These are phyloP conservation scores for Panthera leo DNA, from an alignment of 2,113 vertebrate genomes.

Conservation along the genomic window DNA sequence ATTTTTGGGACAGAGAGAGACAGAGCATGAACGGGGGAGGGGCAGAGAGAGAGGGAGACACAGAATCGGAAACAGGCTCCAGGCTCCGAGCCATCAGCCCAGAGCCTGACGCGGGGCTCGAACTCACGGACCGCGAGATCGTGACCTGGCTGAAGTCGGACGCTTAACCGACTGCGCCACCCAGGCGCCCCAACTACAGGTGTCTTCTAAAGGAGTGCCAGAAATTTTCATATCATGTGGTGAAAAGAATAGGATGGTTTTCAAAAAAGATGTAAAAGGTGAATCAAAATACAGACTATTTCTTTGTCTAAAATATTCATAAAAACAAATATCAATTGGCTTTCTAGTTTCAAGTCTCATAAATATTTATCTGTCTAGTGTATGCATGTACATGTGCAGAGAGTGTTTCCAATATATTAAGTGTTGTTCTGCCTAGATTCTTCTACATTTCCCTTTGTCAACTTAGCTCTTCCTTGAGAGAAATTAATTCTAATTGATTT, in stretches of 20 bases:
- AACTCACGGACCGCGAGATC: too few relatives aligned
- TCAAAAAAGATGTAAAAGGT: neutral
- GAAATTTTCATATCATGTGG: neutral
- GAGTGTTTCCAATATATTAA: neutral
- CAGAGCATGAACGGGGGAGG: too few relatives aligned
- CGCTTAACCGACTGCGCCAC: too few relatives aligned
- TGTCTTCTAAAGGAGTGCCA: neutral
- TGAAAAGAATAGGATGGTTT: neutral
- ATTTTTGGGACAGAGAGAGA: too few relatives aligned
- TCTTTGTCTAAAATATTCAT: slow-evolving; percentile 26
- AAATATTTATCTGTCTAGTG: neutral
- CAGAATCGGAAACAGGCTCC: too few relatives aligned
- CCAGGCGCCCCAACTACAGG: too few relatives aligned
- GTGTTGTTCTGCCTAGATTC: slow-evolving; percentile 28
- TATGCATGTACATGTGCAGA: neutral
- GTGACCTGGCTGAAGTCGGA: too few relatives aligned
- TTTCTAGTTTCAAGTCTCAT: neutral
- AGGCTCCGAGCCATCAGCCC: too few relatives aligned
- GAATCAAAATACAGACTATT: neutral
- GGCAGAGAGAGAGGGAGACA: too few relatives aligned
- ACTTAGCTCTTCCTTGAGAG: slow-evolving; percentile 34
- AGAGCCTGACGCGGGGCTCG: too few relatives aligned
- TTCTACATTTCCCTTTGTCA: slow-evolving; percentile 9
- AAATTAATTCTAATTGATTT: slow-evolving; percentile 54
- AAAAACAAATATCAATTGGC: neutral